These are phyloP conservation scores for Sarcoramphus papa DNA, from an alignment of 2,797 vertebrate species.

Conservation along the genomic window DNA sequence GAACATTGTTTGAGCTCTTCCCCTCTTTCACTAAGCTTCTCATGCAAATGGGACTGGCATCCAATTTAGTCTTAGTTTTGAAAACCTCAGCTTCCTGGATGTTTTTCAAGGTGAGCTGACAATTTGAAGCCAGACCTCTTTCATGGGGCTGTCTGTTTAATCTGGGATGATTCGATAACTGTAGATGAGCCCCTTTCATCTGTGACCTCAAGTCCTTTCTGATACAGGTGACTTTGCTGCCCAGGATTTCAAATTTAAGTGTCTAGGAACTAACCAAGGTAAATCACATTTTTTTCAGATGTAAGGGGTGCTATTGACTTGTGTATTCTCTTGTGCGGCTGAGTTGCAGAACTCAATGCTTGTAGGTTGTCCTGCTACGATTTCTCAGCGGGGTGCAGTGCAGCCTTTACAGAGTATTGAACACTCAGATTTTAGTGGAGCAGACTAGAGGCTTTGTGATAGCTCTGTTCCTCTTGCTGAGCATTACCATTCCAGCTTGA, in stretches of 20 bases:
- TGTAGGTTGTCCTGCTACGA: not conserved
- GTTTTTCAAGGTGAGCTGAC: not conserved
- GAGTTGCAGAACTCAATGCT: not conserved
- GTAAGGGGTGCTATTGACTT: not conserved
- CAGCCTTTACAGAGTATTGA: not conserved
- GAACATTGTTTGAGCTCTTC: not conserved
- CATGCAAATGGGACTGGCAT: not conserved
- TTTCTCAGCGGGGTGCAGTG: not conserved
- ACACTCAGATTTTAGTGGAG: not conserved
- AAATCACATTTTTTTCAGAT: not conserved
- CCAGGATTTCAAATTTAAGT: not conserved
- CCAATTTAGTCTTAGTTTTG: not conserved
- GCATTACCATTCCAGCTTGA: not conserved
- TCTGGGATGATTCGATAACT: not conserved
- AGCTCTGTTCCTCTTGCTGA: not conserved
- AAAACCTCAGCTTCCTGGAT: not conserved
- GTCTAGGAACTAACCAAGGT: not conserved
- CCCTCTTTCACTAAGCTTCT: not conserved
- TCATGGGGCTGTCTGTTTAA: not conserved
- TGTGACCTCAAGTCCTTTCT: not conserved
- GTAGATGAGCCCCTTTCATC: not conserved
- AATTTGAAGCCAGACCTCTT: not conserved
- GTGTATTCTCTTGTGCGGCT: not conserved
- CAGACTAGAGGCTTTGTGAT: not conserved
- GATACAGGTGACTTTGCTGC: not conserved